Evolutionary conservation across 2,888 invertebrate species (phyloP), one percentile per base, ranked within the genome.

Genomic region (Belgica antarctica): DNA sequence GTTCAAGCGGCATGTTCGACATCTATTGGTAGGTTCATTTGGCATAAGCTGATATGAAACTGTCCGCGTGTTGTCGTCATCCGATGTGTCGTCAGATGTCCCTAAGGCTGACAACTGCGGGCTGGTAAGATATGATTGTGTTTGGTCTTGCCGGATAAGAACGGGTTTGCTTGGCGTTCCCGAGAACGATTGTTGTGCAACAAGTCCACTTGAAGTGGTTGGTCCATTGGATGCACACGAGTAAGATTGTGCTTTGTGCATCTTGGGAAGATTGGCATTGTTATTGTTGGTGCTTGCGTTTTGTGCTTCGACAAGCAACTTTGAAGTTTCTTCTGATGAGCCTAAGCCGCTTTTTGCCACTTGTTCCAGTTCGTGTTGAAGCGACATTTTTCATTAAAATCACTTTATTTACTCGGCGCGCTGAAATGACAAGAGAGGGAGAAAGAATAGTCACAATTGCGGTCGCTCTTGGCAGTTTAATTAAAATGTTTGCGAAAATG

Each of bases 121-220:
- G 74, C 87, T 87, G 71, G 89, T 85, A 72, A 87, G 80, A 78
- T 87, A 85, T 76, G 87, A 86, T 41, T 89, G 89, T 75, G 89
- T 87, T 75, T 92, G 89, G 81, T 92, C 92, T 81, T 92, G 92
- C 73, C 92, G 85, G 82, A 90, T 92, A 73, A 92, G 82, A 72
- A 91, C 89, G 73, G 92, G 92, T 78, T 92, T 92, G 71, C 85
- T 84, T 71, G 83, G 80, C 73, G 83, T n/a, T 3, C 68, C 47
- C 5, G 27, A 25, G 1, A 68, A 19, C 19, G 68, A 68, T 0
- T 68, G 52, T n/a, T 68, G 68, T 24, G 68, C 34, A 10, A 68
- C 24, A 12, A 68, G 31, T 17, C 59, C 25, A 34, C 31, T 57
- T n/a, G 57, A 41, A 7, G 62, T 76, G 72, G 77, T 78, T 72